Evolutionary conservation across 2,113 vertebrate species (phyloP).

Genomic region (Etheostoma spectabile): DNA sequence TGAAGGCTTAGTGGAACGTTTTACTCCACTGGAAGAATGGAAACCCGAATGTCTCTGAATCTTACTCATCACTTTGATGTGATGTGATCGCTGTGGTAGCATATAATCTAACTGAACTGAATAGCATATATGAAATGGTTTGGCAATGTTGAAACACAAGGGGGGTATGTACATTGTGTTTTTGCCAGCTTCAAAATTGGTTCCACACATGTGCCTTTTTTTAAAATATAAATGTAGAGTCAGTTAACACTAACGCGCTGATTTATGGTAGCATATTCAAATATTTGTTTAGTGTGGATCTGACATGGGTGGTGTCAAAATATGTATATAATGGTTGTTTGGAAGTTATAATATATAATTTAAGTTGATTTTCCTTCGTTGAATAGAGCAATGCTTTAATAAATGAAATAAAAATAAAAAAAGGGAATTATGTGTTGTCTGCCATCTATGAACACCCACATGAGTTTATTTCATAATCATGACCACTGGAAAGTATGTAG

Average conservation of each 20-base stretch:
- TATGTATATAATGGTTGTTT: constrained; percentile 14
- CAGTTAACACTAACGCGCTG: constrained; percentile 64
- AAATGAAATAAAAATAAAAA: not conserved
- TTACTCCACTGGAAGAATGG: constrained; percentile 11
- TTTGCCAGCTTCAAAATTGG: constrained; percentile 12
- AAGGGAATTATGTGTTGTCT: not conserved
- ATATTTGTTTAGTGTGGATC: constrained; percentile 63
- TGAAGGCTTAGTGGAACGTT: constrained; percentile 32
- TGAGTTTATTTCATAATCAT: constrained; percentile 32
- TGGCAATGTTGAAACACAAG: not conserved
- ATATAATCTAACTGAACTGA: constrained; percentile 6
- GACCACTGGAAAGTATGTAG: constrained; percentile 61
- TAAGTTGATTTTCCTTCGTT: not conserved
- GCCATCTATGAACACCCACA: constrained; percentile 47
- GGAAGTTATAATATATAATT: constrained; percentile 41
- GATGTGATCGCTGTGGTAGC: constrained; percentile 12
- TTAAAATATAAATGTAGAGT: not conserved
- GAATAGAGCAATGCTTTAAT: not conserved
- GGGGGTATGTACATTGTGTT: not conserved
- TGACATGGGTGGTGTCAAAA: constrained; percentile 23
- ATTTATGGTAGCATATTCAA: constrained; percentile 40
- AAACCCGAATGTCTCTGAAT: constrained; percentile 20
- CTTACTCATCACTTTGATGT: constrained; percentile 29
- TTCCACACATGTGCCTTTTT: constrained; percentile 18
- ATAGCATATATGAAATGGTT: not conserved